phyloP scores from a whole-genome alignment of 2,113 vertebrate species.

The Hystrix brachyura region DNA sequence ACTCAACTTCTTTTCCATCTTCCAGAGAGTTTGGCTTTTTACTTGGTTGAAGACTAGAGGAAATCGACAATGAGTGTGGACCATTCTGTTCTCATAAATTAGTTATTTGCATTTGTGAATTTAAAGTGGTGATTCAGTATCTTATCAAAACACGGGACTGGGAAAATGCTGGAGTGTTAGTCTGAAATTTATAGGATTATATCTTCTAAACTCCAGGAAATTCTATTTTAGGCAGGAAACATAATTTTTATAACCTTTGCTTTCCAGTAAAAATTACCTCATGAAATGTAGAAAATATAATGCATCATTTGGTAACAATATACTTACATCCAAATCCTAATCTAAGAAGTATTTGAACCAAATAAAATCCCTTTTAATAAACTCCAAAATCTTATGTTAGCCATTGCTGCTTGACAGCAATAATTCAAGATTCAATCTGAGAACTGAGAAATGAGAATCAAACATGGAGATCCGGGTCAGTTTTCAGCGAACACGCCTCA shows the following conservation, averaged over 20 bases:
- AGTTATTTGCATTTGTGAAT: conserved; percentile 76
- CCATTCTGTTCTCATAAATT: conserved; percentile 80
- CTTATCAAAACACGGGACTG: conserved; percentile 84
- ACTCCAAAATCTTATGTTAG: conserved; percentile 63
- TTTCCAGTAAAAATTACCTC: conserved; percentile 73
- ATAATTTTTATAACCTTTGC: conserved; percentile 48
- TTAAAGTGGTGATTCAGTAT: conserved; percentile 79
- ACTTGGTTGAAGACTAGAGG: conserved; percentile 65
- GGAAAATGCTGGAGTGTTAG: conserved; percentile 65
- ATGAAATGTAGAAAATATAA: conserved; percentile 69
- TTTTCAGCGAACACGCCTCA: conserved; percentile 58
- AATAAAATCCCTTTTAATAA: conserved; percentile 63
- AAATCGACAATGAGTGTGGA: conserved; percentile 85
- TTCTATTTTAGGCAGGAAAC: conserved; percentile 55
- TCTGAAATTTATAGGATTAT: conserved; percentile 79
- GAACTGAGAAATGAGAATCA: conserved; percentile 73
- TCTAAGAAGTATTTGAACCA: conserved; percentile 52
- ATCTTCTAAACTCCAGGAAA: conserved; percentile 73
- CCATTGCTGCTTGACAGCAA: conserved; percentile 60
- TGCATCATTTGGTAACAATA: conserved; percentile 35
- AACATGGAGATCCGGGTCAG: conserved; percentile 60
- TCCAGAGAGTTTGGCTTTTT: conserved; percentile 70
- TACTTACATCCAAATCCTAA: conserved; percentile 59
- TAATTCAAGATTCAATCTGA: conserved; percentile 67
- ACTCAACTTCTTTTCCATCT: conserved; percentile 59